Evolutionary conservation across 1,140 invertebrate genomes (phyloP), one percentile per base, ranked within the genome.

Genomic region (Caenorhabditis tropicalis): DNA sequence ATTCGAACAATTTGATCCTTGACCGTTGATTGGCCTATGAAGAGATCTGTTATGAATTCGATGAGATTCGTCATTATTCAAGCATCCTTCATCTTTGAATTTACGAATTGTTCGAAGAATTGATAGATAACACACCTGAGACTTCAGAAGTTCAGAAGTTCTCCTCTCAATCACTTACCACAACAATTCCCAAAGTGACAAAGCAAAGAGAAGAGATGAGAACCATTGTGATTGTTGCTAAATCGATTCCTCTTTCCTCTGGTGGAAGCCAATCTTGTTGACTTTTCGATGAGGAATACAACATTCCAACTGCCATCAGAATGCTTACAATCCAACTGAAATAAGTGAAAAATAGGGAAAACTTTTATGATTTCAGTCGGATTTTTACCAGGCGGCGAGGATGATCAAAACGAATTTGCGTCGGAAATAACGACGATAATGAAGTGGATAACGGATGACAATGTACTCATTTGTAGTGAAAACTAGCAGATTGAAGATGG

Each of bases 401-500:
- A 91, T 90, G 21, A 89, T 56, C 1, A 91, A 48, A n/a, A 91
- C 89, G 24, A 87, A 90, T 65, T 88, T 80, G 21, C 90, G 56
- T 19, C 89, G 83, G 81, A 91, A 91, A 81, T 91, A 91, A 27
- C 90, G 74, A 12, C 90, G 82, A 65, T 91, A 91, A 82, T 91
- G 90, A 12, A 91, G 82, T 7, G 90, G 90, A 85, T 88, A 91
- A n/a, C 88, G 89, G 53, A 91, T 91, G 24, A 91, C 90, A 49
- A 90, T 90, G 53, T 87, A 89, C 49, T 90, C 90, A 79, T 91
- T 91, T 19, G 88, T 90, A 0, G 90, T 91, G 83, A 91, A 91
- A 9, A 91, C 88, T 4, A 91, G 83, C 29, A 91, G 79, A 74
- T 90, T 91, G 88, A 91, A 91, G 33, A 91, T 91, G 12, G 90